phyloP scores from a whole-genome alignment of 2,888 invertebrate genomes.

The Tipula helvola region DNA sequence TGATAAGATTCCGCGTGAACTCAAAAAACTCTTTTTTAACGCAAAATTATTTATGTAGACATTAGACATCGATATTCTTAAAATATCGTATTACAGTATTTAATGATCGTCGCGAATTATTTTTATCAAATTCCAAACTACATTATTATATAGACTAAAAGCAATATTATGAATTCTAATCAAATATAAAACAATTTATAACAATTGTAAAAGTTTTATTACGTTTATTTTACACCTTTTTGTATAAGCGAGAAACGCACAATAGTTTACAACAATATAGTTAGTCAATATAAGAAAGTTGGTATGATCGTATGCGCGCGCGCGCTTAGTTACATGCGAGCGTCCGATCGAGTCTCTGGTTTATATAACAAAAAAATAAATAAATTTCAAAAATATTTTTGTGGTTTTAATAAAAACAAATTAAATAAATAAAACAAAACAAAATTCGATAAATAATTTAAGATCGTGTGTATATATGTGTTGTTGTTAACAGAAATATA shows the following conservation, averaged over 20 bases:
- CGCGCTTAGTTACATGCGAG: background rate
- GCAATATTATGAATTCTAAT: no score
- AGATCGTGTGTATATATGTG: background rate
- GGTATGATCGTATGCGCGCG: background rate
- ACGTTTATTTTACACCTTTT: background rate
- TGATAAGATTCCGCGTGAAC: background rate
- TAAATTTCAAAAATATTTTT: background rate
- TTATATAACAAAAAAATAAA: background rate
- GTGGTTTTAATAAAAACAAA: background rate
- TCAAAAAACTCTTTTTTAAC: background rate
- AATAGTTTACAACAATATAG: background rate
- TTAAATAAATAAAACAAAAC: background rate
- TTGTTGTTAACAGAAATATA: background rate
- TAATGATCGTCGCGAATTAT: background rate
- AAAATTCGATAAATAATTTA: background rate
- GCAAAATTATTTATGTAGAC: background rate
- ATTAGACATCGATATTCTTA: background rate
- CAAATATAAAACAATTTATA: background rate
- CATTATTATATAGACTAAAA: no score
- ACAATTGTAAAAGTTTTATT: background rate
- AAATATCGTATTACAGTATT: background rate
- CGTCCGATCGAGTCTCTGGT: background rate
- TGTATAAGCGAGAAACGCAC: background rate
- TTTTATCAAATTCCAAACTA: background rate
- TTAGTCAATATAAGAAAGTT: background rate